Evolutionary conservation across 2,113 vertebrate genomes (phyloP), one percentile per base, ranked within the genome.

Genomic region (Pollachius pollachius): DNA sequence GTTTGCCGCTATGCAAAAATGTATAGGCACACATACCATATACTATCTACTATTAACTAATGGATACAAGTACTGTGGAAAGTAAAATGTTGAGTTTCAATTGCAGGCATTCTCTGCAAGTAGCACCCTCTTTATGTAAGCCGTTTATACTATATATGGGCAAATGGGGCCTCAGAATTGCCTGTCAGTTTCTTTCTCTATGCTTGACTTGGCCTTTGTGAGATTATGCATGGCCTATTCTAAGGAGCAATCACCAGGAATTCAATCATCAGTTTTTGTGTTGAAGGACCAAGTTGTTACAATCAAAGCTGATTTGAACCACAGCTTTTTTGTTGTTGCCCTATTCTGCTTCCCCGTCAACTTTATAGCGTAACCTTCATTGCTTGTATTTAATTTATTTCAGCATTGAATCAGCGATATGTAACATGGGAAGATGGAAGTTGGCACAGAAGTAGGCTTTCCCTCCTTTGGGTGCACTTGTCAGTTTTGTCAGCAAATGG

Each of bases 261-360:
- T 86, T 80, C 78, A 83, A 74, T 85, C 78, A 78, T 78, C 34
- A 81, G 69, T 83, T 85, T 79, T 80, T 78, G 71, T 87, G 68
- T 70, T 73, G 64, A 78, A 71, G 70, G 73, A 72, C 77, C 60
- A 80, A 71, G 79, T 81, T 85, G 82, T 84, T 84, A 75, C 73
- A 86, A 77, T 84, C 75, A 86, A 70, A 77, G 65, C 62, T 48
- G 34, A 72, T 81, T 74, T 74, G 5, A 78, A 76, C 69, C 62
- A 56, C 59, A 3, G 7, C 68, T 58, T 67, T 17, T 11, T 54
- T 59, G 41, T 72, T 73, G 67, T 68, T 34, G 3, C 63, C 73
- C 68, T 4, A 34, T 23, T 72, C n/a, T n/a, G 65, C 63, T 69
- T 74, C 63, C 15, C 15, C 5, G 19, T 25, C 1, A 4, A 60